Evolutionary conservation across 2,113 vertebrate genomes (phyloP), one percentile per base, ranked within the genome.

Genomic region (Aix galericulata): DNA sequence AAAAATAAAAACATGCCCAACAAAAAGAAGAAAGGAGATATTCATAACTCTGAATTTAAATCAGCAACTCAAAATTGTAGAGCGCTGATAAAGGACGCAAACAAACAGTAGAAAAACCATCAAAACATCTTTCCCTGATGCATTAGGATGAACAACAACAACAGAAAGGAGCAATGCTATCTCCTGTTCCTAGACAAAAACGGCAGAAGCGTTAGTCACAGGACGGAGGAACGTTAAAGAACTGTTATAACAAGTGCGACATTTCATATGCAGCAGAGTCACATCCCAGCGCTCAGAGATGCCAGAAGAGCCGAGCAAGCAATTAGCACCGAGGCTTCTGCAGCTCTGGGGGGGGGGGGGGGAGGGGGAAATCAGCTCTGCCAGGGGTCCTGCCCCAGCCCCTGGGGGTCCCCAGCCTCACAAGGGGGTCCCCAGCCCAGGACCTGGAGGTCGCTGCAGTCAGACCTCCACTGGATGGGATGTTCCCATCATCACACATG

Each of bases 11-110:
- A 2, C 63, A 34, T 64, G 69, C 64, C 56, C 80, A 75, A 73
- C 82, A 82, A 81, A 91, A 60, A 82, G 92, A 75, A 93, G 73
- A 84, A 95, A 90, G 92, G 76, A 81, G 66, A 88, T 68, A 76
- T 66, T 75, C 76, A 40, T 63, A 93, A 93, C 82, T 85, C 85
- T 22, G 95, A 84, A 92, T 91, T 86, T 36, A 93, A 96, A 94
- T 73, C 90, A 91, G 82, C 80, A 8, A 9, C 68, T 32, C 21
- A 40, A 50, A 81, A 89, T 62, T 15, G 88, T 12, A n/a, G 48
- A 73, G 83, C 36, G 2, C 55, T 5, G 69, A 76, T 32, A 42
- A 46, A 72, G 73, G 93, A 56, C 27, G 4, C 11, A 48, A 89
- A 67, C 55, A 34, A 77, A 27, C 26, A 29, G 68, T 1, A 3